Evolutionary conservation across 2,113 vertebrate species (phyloP).

Genomic region (Orycteropus afer): DNA sequence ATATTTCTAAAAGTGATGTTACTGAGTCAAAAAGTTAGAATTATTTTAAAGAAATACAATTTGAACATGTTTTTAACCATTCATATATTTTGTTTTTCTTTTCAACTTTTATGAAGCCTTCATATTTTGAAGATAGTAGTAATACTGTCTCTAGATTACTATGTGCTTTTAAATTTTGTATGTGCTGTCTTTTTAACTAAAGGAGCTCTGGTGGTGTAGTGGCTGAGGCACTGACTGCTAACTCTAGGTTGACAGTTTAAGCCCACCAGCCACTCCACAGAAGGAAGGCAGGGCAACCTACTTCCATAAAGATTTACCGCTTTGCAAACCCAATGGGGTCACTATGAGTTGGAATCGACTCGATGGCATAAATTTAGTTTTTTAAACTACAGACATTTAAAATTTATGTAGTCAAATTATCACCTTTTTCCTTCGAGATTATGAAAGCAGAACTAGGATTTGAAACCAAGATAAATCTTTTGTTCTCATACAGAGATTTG

Average conservation of each 20-base stretch:
- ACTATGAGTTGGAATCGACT: too few species aligned
- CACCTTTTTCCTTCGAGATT: background rate
- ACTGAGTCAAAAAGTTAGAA: background rate
- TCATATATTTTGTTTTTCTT: constrained; percentile 15
- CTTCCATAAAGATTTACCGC: too few species aligned
- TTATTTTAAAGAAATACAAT: background rate
- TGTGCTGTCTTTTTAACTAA: too few species aligned
- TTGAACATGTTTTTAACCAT: background rate
- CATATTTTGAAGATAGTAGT: background rate
- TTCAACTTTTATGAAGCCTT: background rate
- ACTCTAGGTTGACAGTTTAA: too few species aligned
- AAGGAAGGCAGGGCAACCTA: too few species aligned
- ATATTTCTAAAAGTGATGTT: constrained; percentile 6
- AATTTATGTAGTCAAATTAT: constrained; percentile 1
- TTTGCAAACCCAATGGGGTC: too few species aligned
- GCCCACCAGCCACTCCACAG: too few species aligned
- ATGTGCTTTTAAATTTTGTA: background rate
- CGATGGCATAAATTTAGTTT: too few species aligned
- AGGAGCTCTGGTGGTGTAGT: too few species aligned
- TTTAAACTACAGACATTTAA: background rate
- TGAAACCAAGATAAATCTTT: background rate
- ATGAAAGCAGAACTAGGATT: background rate
- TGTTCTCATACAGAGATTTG: background rate
- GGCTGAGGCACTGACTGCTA: too few species aligned
- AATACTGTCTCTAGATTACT: background rate